Evolutionary conservation across 1,140 invertebrate species (phyloP), one percentile per base, ranked within the genome.

Genomic region (Scaptomyza pallida): DNA sequence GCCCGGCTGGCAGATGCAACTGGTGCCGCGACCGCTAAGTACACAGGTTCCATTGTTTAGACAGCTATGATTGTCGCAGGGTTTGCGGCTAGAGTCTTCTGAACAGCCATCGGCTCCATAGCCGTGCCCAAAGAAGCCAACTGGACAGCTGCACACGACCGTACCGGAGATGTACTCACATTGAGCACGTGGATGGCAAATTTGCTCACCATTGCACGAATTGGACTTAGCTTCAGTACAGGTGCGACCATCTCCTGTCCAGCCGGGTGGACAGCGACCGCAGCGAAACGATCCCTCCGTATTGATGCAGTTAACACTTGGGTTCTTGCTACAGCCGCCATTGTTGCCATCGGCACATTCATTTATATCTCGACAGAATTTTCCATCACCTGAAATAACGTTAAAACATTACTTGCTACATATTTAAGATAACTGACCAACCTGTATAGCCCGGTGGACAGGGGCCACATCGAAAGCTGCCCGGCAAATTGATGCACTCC

Each of bases 301-400:
- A 89, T 99, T 99, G 30, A 96, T 94, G 90, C 98, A 99, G 10
- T 13, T 30, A 0, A 90, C 85, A 62, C 95, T 92, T 0, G 98
- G 97, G 52, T 92, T 91, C 1, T 97, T 96, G 68, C 96, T 98
- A 90, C 98, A 99, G 9, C 98, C 98, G 3, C 98, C 98, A 90
- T 97, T 97, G 77, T 96, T 94, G 17, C 54, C 68, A 8, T 94
- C 92, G 12, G 92, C 81, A 90, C 97, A 99, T 93, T 99, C 98
- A 86, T 99, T 95, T 16, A 98, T 94, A 89, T 99, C 98, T 0
- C 91, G 91, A 88, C 98, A 99, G 40, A 93, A 93, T 79, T 94
- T 95, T 1, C 98, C 98, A 92, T 97, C 80, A 21, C 98, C 98
- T 60, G 23, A 10, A 43, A 37, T 5, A 5, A 12, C n/a, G 0